Evolutionary conservation across 2,113 vertebrate species (phyloP).

Genomic region (Mungos mungo): DNA sequence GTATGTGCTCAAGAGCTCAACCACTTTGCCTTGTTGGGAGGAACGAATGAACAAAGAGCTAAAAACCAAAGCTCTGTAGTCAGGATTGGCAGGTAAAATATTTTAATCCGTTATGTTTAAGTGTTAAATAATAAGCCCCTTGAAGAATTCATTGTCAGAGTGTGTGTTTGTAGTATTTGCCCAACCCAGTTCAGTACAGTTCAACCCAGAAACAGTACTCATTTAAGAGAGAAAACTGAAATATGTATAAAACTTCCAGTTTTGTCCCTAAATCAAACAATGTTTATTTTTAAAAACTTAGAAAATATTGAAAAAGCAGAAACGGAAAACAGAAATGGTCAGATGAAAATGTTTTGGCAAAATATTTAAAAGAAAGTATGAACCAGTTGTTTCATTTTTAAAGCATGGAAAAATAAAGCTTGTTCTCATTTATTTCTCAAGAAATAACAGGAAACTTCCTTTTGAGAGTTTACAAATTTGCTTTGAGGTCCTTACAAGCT

Average conservation of each 20-base stretch:
- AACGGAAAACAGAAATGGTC: conserved; percentile 51
- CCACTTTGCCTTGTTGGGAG: neutral
- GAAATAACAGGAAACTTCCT: conserved; percentile 27
- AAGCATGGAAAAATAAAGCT: conserved; percentile 45
- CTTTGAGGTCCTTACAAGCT: conserved; percentile 23
- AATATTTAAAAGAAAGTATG: conserved; percentile 43
- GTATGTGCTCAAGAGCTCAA: neutral
- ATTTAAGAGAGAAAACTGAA: neutral
- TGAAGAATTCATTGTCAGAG: neutral
- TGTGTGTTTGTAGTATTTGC: neutral
- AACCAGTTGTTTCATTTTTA: conserved; percentile 30
- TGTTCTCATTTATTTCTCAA: conserved; percentile 38
- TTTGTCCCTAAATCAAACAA: conserved; percentile 34
- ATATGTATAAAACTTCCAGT: neutral
- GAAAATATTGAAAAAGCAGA: conserved; percentile 48
- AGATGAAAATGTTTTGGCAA: conserved; percentile 42
- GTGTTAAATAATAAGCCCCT: neutral
- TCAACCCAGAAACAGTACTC: neutral
- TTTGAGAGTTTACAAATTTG: conserved; percentile 23
- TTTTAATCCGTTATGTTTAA: neutral
- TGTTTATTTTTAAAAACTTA: conserved; percentile 46
- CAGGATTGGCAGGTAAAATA: neutral
- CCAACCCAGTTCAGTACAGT: neutral
- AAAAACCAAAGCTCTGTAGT: neutral
- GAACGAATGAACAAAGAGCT: neutral